Conservation (phyloP, 1,140 invertebrate genomes). For the Brachionus rotundiformis region DNA sequence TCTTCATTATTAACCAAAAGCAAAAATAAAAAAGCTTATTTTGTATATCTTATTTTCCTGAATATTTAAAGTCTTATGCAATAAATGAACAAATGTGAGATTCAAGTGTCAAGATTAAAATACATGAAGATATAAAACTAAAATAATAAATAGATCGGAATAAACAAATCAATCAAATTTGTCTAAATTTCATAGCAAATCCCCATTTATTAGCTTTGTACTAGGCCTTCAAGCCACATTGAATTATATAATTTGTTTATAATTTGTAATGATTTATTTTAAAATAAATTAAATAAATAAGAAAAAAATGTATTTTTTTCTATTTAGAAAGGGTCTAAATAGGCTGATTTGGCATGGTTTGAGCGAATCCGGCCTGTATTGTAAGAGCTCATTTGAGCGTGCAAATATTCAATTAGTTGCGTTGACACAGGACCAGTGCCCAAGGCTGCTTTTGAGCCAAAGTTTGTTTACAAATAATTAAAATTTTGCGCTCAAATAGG, state of each 20-base stretch:
- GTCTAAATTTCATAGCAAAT: constrained; percentile 1
- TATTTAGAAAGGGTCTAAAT: no score
- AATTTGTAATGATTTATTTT: constrained; percentile 7
- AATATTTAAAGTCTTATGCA: neutral
- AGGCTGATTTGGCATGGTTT: neutral
- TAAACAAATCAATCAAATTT: constrained; percentile 16
- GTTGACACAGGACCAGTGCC: neutral
- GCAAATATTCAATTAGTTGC: neutral
- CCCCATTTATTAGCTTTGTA: neutral
- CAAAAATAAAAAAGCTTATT: no score
- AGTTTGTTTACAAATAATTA: neutral
- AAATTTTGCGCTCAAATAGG: neutral
- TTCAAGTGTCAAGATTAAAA: neutral
- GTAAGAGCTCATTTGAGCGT: neutral
- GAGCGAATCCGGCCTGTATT: neutral
- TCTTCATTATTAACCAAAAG: no score
- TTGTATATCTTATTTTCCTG: no score
- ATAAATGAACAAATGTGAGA: neutral
- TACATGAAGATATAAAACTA: constrained; percentile 9
- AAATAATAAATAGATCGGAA: constrained; percentile 5
- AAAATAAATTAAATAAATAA: neutral
- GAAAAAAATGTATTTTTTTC: neutral
- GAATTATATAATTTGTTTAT: neutral
- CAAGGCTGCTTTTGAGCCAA: neutral
- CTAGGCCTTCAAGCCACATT: neutral